Evolutionary conservation across 2,113 vertebrate species (phyloP).

Genomic region (Stercorarius parasiticus): DNA sequence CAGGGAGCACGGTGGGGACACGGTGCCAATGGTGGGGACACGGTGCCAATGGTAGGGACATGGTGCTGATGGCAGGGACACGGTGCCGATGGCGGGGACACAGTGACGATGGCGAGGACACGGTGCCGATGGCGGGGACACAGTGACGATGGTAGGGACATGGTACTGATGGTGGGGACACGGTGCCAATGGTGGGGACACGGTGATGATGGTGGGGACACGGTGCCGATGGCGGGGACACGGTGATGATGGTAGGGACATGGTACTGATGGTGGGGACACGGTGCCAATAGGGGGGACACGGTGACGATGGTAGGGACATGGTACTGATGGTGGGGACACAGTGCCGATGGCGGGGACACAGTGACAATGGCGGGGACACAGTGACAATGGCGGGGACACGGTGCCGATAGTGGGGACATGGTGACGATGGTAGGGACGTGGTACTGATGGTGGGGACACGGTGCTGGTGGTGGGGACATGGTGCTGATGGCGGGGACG

Average conservation of each 20-base stretch:
- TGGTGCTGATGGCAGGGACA: background rate
- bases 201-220: background rate
- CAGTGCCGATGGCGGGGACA: background rate
- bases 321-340: fast-evolving
- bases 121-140: background rate
- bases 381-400: no score
- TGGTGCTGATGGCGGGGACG: no score
- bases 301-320: background rate
- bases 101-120: background rate
- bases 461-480: background rate
- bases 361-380: background rate
- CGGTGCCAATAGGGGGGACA: background rate
- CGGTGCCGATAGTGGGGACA: background rate
- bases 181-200: background rate
- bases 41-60: background rate
- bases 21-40: background rate
- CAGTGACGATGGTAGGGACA: no score
- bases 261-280: no score
- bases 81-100: background rate
- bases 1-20: background rate
- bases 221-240: background rate
- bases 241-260: background rate
- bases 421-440: background rate
- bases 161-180: background rate
- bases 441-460: background rate